Conservation (phyloP, 1,140 invertebrate species). For the Drosophila pseudoananassae region DNA sequence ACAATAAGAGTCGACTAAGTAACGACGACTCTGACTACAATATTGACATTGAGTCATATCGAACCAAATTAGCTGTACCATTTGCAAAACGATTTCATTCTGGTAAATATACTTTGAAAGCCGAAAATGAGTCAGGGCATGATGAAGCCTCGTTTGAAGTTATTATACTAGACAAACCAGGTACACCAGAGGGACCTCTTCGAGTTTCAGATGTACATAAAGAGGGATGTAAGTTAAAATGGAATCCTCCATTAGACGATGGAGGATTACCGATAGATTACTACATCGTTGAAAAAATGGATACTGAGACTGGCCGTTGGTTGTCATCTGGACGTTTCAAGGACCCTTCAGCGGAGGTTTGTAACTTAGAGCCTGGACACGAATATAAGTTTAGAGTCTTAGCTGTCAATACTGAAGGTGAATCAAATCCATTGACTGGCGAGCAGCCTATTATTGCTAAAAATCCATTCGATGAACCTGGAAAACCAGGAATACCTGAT, state of each 20-base stretch:
- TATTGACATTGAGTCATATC: constrained; percentile 94
- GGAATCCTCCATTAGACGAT: constrained; percentile 96
- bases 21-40: constrained; percentile 87
- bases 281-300: constrained; percentile 96
- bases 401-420: constrained; percentile 97
- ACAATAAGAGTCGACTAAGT: constrained; percentile 91
- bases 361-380: constrained; percentile 94
- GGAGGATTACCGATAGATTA: constrained; percentile 96
- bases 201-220: constrained; percentile 95
- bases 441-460: constrained; percentile 96
- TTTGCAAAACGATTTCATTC: constrained; percentile 91
- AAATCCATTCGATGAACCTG: constrained; percentile 98
- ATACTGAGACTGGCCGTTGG: constrained; percentile 93
- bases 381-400: constrained; percentile 98
- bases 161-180: constrained; percentile 94
- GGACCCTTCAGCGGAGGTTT: constrained; percentile 93
- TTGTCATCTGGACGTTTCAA: constrained; percentile 91
- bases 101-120: constrained; percentile 93
- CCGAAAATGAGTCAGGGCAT: constrained; percentile 95
- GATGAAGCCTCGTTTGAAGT: constrained; percentile 96
- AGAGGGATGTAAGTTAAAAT: constrained; percentile 96
- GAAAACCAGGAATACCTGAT: constrained; percentile 94
- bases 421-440: constrained; percentile 95
- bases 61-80: constrained; percentile 91
- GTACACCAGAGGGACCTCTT: constrained; percentile 95